Base-by-base conservation (phyloP, 2,113 vertebrate species). In the Lontra canadensis region DNA sequence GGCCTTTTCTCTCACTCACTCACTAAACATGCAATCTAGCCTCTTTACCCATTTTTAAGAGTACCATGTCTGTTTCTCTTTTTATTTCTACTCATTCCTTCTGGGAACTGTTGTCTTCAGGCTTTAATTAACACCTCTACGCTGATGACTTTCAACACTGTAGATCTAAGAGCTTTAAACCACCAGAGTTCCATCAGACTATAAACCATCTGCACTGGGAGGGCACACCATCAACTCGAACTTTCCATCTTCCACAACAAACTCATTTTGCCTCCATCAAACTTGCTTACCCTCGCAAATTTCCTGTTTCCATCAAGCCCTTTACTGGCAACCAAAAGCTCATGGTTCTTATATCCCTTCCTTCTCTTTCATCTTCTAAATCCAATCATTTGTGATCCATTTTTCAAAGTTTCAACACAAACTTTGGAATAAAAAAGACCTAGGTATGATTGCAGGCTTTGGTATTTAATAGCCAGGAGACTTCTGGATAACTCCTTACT, bases 71-170 rank as follows among this genome's bases (percentile, higher is more conserved):
- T 84, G 69, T 39, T 89, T 5, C 9, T 52, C 59, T 83, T 81
- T 93, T 52, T 83, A 59, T 96, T 96, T 89, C 73, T 73, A 90
- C 42, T 74, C 83, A n/a, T 87, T 59, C 96, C 42, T 95, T 94
- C 94, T 89, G 90, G 86, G 76, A 92, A 96, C 88, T 86, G 61
- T 92, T 82, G 59, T 78, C 65, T 83, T 97, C 73, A 52, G 79
- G 69, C n/a, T 87, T 63, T 83, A 94, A 83, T 96, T 69, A 63
- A n/a, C 18, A 83, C 23, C 18, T 94, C 88, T 49, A 4, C 2
- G 78, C 79, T 63, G 90, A 76, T 80, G 78, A 84, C 84, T 98
- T 95, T 93, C 96, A 91, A 91, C 89, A 92, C 82, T 93, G 79
- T 5, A 89, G 39, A 88, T 80, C 73, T 61, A 42, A 94, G 36